Conservation (phyloP, 2,888 invertebrate genomes). For the Tachina fera region DNA sequence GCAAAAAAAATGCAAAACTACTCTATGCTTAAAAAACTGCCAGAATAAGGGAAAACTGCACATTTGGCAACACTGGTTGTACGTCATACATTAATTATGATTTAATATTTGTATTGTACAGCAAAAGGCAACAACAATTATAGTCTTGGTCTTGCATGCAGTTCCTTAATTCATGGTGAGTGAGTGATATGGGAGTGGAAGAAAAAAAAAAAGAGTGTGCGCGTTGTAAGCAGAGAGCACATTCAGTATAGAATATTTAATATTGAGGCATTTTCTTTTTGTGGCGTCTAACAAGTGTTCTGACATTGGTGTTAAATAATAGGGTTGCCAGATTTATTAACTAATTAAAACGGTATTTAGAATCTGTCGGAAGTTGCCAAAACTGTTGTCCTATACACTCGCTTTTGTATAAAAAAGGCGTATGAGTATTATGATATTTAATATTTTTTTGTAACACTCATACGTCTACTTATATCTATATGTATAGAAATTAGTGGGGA, state of each 20-base stretch:
- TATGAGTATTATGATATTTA: no score
- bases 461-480: no score
- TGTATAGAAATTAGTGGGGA: no score
- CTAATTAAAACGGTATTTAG: not conserved
- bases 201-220: conserved; percentile 27
- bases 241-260: not conserved
- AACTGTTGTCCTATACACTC: no score
- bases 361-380: no score
- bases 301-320: conserved; percentile 36
- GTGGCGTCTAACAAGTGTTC: conserved; percentile 62
- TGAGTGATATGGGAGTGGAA: not conserved
- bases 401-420: no score
- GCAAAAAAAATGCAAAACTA: no score
- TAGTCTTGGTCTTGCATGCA: not conserved
- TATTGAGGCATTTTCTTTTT: conserved; percentile 8
- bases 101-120: conserved; percentile 40
- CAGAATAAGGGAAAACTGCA: no score
- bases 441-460: no score
- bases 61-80: no score
- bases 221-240: conserved; percentile 38
- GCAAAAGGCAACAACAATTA: conserved; percentile 31
- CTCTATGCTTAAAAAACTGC: no score
- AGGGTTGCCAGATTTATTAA: not conserved
- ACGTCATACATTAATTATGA: conserved; percentile 65
- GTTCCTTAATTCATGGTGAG: not conserved